Conservation (phyloP, 2,888 invertebrate species). For the Ochropleura plecta region DNA sequence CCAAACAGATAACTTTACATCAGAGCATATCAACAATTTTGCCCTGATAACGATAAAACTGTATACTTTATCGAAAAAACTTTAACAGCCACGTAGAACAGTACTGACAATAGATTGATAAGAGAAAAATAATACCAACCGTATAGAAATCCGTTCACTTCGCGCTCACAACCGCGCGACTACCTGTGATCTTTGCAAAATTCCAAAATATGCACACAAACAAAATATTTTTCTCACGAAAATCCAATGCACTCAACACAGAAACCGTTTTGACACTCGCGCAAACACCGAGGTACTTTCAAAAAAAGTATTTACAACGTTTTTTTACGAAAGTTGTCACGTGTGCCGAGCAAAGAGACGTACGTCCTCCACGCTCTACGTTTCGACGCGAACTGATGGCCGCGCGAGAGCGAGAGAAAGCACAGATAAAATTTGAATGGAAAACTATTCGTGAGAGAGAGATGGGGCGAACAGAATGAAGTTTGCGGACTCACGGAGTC, state of each 20-base stretch:
- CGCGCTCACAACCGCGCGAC: conserved; percentile 67
- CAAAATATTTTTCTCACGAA: conserved; percentile 69
- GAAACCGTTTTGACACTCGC: conserved; percentile 74
- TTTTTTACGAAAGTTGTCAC: conserved; percentile 87
- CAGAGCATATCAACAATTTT: conserved; percentile 61
- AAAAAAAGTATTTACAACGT: conserved; percentile 79
- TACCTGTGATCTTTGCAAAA: conserved; percentile 81
- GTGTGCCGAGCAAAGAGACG: conserved; percentile 64
- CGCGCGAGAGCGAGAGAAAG: conserved; percentile 81
- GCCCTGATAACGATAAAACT: conserved; percentile 62
- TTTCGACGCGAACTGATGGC: conserved; percentile 79
- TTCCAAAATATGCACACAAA: conserved; percentile 81
- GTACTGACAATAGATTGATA: conserved; percentile 74
- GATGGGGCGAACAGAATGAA: conserved; percentile 75
- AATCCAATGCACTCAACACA: conserved; percentile 70
- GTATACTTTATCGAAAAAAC: conserved; percentile 60
- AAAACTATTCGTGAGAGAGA: conserved; percentile 70
- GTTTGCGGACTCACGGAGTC: conserved; percentile 75
- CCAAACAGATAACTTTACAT: conserved; percentile 60
- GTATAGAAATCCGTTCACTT: conserved; percentile 80
- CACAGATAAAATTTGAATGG: conserved; percentile 74
- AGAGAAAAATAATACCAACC: conserved; percentile 79
- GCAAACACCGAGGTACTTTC: conserved; percentile 77
- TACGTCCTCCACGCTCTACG: conserved; percentile 67
- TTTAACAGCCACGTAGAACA: conserved; percentile 70